Evolutionary conservation across 2,113 vertebrate genomes (phyloP), one percentile per base, ranked within the genome.

Genomic region (Euleptes europaea): DNA sequence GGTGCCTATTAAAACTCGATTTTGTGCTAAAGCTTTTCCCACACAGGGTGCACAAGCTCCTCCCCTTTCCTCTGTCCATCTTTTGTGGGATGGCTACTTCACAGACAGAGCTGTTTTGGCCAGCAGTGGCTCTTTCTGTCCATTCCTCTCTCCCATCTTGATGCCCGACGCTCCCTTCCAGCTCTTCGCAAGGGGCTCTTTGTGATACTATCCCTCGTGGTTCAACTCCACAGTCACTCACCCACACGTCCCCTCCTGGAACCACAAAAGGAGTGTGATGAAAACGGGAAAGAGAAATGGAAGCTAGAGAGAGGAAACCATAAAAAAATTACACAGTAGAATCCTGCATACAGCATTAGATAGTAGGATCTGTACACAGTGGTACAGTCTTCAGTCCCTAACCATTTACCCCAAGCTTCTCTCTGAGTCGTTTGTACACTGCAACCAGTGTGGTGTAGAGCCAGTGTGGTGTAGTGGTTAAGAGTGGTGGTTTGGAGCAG

Each of bases 11-110:
- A 2, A 93, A 90, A 44, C 88, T 91, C n/a, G 90, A 92, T 54
- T 82, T 88, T n/a, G 88, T 87, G 76, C 89, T 89, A 14, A 94
- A 94, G 33, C 84, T n/a, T 82, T 91, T 93, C 1, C 90, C 90
- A 79, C 91, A 92, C 40, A 90, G 80, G 1, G 5, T 28, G 54
- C 92, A 94, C 65, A 81, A 83, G 47, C 72, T 47, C 72, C 72
- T 74, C 47, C 72, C 72, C 42, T 47, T 74, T 15, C 72, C 72
- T 74, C 47, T 74, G 40, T 15, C 26, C 31, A 44, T 74, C 40
- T 28, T 44, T 74, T 47, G 42, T 26, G 44, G 72, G 26, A 47
- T 26, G 5, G 9, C 31, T 74, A 5, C 47, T 47, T 74, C 13
- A 12, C 72, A 44, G 72, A 47, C 28, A 3, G 42, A 47, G 11